A percentile compares a stretch with the other conserved stretches of the same genome.
Conservation (phyloP, 2,888 invertebrate genomes). For the Tetranychus truncatus region DNA sequence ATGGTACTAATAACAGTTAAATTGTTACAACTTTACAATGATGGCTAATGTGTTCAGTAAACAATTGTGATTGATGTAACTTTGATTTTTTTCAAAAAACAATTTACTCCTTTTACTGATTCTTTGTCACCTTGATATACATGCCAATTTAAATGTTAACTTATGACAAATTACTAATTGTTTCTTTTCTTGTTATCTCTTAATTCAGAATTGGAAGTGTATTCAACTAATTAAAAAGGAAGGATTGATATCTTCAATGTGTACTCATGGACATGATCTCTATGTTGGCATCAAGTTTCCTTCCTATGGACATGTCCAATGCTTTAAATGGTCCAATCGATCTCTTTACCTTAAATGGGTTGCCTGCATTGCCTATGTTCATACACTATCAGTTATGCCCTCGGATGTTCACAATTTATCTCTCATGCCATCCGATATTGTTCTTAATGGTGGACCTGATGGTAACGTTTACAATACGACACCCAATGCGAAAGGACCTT, state of each 20-base stretch:
- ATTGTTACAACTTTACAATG: background rate
- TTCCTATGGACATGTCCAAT: conserved; percentile 13
- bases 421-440: conserved; percentile 11
- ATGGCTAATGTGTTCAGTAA: background rate
- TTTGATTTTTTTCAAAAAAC: background rate
- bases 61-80: background rate
- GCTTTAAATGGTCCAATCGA: conserved; percentile 12
- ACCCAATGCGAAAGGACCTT: conserved; percentile 13
- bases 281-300: conserved; percentile 13
- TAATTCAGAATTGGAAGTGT: conserved; percentile 12
- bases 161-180: background rate
- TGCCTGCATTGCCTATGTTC: conserved; percentile 13
- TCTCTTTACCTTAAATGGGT: conserved; percentile 12
- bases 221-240: conserved; percentile 10
- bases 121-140: background rate
- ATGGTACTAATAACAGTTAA: background rate
- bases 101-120: background rate
- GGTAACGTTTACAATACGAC: conserved; percentile 14
- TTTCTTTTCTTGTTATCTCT: background rate
- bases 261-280: conserved; percentile 12
- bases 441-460: conserved; percentile 14
- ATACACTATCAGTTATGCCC: conserved; percentile 5
- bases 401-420: conserved; percentile 10
- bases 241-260: conserved; percentile 11
- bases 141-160: background rate